A percentile compares a stretch with the other conserved stretches of the same genome.
phyloP scores from a whole-genome alignment of 2,888 invertebrate genomes.

The Ennomos quercinarius region DNA sequence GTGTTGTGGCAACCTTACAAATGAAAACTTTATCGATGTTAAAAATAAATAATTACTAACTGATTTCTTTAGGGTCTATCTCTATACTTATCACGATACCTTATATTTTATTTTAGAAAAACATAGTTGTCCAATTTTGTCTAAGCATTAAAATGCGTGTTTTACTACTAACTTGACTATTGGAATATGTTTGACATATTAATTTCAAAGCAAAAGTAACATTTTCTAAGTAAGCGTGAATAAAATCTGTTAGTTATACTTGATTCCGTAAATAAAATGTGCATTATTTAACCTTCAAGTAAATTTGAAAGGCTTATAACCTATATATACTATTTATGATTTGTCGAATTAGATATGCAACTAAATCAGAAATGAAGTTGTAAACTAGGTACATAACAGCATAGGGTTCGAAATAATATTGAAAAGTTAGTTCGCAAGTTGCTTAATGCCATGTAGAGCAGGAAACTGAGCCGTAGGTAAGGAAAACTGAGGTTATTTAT shows the following conservation, averaged over 20 bases:
- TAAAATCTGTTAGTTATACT: conserved; percentile 15
- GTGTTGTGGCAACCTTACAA: neutral
- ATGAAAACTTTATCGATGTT: conserved; percentile 6
- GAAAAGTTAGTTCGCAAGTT: conserved; percentile 9
- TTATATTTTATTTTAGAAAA: conserved; percentile 1
- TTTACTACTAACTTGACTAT: conserved; percentile 10
- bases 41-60: neutral
- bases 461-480: neutral
- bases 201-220: neutral
- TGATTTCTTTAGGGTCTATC: neutral
- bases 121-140: conserved; percentile 12
- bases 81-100: neutral
- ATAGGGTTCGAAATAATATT: neutral
- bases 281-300: conserved; percentile 15
- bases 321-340: neutral
- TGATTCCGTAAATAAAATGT: conserved; percentile 10
- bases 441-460: conserved; percentile 5
- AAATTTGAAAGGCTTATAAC: conserved; percentile 7
- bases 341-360: too few species aligned
- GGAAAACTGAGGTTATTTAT: too few species aligned
- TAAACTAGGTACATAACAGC: too few species aligned
- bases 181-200: conserved; percentile 1
- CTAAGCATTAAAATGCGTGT: conserved; percentile 12
- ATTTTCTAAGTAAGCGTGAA: conserved; percentile 1
- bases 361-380: too few species aligned